Base-by-base conservation (phyloP, 1,140 invertebrate species). In the Drosophila kepulauana region DNA sequence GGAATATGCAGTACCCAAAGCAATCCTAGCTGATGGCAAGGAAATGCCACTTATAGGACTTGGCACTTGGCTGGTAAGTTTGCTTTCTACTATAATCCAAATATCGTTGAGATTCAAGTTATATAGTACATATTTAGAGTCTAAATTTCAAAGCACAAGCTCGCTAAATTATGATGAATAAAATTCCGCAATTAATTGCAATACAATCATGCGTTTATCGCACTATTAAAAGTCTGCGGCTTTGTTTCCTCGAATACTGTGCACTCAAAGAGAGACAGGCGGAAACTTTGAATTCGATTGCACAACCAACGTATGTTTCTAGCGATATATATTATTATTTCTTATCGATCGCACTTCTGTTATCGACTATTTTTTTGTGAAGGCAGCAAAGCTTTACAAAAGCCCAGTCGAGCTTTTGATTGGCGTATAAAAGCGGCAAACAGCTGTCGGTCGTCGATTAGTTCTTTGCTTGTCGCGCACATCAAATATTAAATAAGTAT, bases 11-110 rank as follows among this genome's bases (percentile, higher is more conserved):
- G 25, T 49, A 33, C 71, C 78, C 0, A 88, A 84, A 33, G 68
- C 45, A 0, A 7, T 74, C 20, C 41, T 78, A 1, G 5, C 33
- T 1, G 41, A 84, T 65, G 58, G 78, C 5, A 58, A 54, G 0
- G 49, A 84, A 69, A 72, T 80, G 0, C 85, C 85, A 0, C 5
- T 84, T 5, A 62, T 88, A 15, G 84, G 84, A 10, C 68, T 89
- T 8, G 85, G 84, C 15, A 88, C 85, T 7, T 88, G 66, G 69
- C 5, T 11, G 30, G 84, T 81, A 59, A 76, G 66, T 75, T 10
- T 7, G 20, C 11, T 4, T 2, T 49, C 25, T 11, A 28, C 35
- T 49, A 7, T 20, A 56, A 57, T 63, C 68, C 2, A 57, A 56
- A 67, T 35, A 66, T 45, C 56, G 16, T 20, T 46, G 25, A 13